Evolutionary conservation across 2,797 vertebrate genomes (phyloP).

Genomic region (Rhadinocentrus ornatus): DNA sequence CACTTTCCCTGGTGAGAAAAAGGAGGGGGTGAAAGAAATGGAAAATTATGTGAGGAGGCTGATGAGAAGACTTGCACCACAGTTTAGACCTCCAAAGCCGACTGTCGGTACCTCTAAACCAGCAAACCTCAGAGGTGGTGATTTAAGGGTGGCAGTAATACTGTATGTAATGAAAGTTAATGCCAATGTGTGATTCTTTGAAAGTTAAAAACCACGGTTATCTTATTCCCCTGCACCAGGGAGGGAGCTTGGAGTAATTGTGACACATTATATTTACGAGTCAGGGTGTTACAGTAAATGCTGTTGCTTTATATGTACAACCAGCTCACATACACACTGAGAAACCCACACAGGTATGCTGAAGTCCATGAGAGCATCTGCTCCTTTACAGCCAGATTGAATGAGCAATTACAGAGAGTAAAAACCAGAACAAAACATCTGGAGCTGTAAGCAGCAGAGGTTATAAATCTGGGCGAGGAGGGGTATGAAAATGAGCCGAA

Average conservation of each 20-base stretch:
- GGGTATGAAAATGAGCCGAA: slow-evolving; percentile 82
- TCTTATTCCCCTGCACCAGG: slow-evolving; percentile 40
- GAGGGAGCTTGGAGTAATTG: slow-evolving; percentile 65
- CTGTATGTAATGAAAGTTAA: slow-evolving; percentile 68
- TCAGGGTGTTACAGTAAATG: slow-evolving; percentile 70
- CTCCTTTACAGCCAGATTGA: slow-evolving; percentile 84
- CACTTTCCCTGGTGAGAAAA: slow-evolving; percentile 79
- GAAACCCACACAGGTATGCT: slow-evolving; percentile 73
- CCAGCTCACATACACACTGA: slow-evolving; percentile 29
- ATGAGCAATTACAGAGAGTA: slow-evolving; percentile 86
- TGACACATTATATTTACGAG: slow-evolving; percentile 76
- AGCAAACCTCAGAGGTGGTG: slow-evolving; percentile 52
- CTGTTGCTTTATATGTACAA: slow-evolving; percentile 65
- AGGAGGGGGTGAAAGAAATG: slow-evolving; percentile 56
- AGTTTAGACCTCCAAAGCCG: slow-evolving; percentile 60
- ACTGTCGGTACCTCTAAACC: slow-evolving; percentile 55
- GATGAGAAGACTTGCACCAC: slow-evolving; percentile 65
- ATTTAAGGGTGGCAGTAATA: slow-evolving; percentile 66
- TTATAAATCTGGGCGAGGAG: slow-evolving; percentile 79
- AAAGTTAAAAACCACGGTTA: slow-evolving; percentile 43
- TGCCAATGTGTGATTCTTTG: slow-evolving; percentile 54
- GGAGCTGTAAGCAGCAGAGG: slow-evolving; percentile 83
- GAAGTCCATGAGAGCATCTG: slow-evolving; percentile 79
- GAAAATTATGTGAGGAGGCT: slow-evolving; percentile 28
- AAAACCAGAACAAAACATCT: slow-evolving; percentile 84